Evolutionary conservation across 2,113 vertebrate species (phyloP).

Genomic region (Eira barbara): DNA sequence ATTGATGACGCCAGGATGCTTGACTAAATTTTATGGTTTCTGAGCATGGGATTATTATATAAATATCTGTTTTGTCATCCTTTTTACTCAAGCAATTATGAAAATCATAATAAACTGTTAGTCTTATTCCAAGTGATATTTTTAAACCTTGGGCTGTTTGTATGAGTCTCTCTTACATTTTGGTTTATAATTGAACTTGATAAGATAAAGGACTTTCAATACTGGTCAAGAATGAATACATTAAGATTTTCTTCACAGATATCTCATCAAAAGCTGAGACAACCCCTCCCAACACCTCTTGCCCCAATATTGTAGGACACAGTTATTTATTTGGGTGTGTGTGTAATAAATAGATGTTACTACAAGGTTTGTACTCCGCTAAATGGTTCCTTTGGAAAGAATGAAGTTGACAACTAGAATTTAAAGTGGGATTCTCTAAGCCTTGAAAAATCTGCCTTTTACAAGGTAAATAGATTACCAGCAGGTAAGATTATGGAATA

Average conservation of each 20-base stretch:
- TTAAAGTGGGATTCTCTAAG: neutral
- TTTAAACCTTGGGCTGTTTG: neutral
- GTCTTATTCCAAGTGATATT: neutral
- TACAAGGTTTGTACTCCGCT: neutral
- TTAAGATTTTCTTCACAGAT: neutral
- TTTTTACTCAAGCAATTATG: neutral
- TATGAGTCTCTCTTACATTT: neutral
- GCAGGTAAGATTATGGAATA: neutral
- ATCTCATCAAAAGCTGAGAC: neutral
- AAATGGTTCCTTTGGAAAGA: neutral
- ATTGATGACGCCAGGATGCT: neutral
- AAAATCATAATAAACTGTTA: neutral
- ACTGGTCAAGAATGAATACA: neutral
- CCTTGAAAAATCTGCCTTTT: neutral
- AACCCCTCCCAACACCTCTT: rapidly evolving
- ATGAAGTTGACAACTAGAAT: neutral
- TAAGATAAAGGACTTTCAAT: neutral
- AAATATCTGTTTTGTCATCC: neutral
- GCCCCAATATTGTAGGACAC: too few relatives aligned
- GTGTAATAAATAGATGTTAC: neutral
- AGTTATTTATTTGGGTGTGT: neutral
- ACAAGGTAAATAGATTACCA: neutral
- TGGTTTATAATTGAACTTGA: neutral
- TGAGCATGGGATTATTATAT: neutral
- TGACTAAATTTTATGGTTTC: neutral